Conservation (phyloP, 1,140 invertebrate species). For the Bradynema listronoti region DNA sequence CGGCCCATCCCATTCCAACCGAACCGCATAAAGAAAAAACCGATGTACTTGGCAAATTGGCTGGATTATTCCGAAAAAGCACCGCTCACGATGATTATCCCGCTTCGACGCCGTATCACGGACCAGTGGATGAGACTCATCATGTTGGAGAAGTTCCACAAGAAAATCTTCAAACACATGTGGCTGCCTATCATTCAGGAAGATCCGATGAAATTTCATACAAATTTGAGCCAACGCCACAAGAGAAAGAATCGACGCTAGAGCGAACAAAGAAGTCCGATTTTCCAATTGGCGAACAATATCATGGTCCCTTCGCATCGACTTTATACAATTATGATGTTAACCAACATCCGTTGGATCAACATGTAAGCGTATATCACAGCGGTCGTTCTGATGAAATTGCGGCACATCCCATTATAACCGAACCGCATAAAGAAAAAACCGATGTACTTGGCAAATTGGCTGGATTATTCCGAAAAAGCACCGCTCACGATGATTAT, state of each 20-base stretch:
- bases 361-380: slow-evolving; percentile 18
- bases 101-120: background rate
- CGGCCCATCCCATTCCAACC: background rate
- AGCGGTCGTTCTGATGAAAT: slow-evolving; percentile 11
- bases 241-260: no score
- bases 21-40: background rate
- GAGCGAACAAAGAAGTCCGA: no score
- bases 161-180: slow-evolving; percentile 12
- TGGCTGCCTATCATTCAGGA: slow-evolving; percentile 20
- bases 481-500: slow-evolving; percentile 22
- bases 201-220: slow-evolving; percentile 24
- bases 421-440: slow-evolving; percentile 1
- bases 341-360: background rate
- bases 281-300: no score
- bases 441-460: slow-evolving; percentile 2
- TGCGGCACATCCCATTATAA: background rate
- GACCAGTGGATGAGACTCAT: slow-evolving; percentile 8
- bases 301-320: no score
- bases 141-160: slow-evolving; percentile 1
- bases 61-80: slow-evolving; percentile 9
- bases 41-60: slow-evolving; percentile 1
- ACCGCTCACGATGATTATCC: slow-evolving; percentile 26
- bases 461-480: slow-evolving; percentile 10
- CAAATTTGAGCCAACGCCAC: background rate
- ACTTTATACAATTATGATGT: no score